Evolutionary conservation across 2,113 vertebrate genomes (phyloP), one percentile per base, ranked within the genome.

Genomic region (Pao palembangensis): DNA sequence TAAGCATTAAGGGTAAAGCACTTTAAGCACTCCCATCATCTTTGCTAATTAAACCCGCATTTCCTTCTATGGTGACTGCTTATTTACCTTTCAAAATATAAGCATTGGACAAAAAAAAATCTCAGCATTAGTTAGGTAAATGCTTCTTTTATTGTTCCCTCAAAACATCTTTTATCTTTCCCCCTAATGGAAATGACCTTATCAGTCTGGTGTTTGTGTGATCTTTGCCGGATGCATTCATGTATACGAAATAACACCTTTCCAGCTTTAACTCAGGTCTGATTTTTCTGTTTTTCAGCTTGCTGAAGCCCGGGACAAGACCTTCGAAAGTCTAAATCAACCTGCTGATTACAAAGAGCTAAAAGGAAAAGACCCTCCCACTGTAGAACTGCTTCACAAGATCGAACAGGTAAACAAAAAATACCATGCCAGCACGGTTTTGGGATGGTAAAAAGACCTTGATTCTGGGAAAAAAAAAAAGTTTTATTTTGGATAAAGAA

Each of bases 291-390:
- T 34, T 34, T 71, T 14, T 51, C 43, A 98, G 96, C 82, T 94
- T 81, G 93, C 92, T 25, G 92, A 94, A 77, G 95, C 91, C 66
- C 88, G 88, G 55, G 93, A 96, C 72, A 90, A 78, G 80, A 89
- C 76, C 80, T 46, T 88, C 54, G 73, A 77, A 56, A 18, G 83
- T 90, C 61, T 87, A 83, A 12, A 49, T 0, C 63, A 44, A 90
- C 64, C 79, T 19, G 8, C 87, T 80, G 82, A 75, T 65, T 81
- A 69, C 60, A 89, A 87, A 73, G 66, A 87, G 7, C 71, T 95
- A 63, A 88, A 82, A 55, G 93, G 94, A 41, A 86, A 90, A 49
- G 93, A 96, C 74, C 89, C 86, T 6, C 90, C 93, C 2, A 52
- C 78, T 60, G 75, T 61, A 13, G 92, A 96, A 58, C 89, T 98